phyloP scores from a whole-genome alignment of 2,888 invertebrate genomes.

The Syritta pipiens region DNA sequence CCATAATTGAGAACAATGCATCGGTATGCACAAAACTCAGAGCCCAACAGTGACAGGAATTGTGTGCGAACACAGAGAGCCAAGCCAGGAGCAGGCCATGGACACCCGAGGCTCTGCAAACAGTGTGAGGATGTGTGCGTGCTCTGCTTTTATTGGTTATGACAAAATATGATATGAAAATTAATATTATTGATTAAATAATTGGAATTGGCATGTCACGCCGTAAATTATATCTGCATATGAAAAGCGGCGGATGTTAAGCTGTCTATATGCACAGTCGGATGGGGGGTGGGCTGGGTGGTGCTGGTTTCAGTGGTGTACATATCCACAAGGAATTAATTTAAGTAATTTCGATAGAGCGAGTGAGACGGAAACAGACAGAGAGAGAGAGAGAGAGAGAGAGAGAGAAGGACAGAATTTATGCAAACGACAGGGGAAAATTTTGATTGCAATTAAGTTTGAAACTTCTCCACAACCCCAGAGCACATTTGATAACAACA shows the following conservation, averaged over 20 bases:
- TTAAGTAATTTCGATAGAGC: slow-evolving; percentile 27
- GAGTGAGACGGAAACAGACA: too few species aligned
- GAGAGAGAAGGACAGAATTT: too few species aligned
- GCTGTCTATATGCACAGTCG: slow-evolving; percentile 6
- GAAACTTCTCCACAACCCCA: slow-evolving; percentile 27
- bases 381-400: too few species aligned
- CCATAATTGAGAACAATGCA: slow-evolving; percentile 69
- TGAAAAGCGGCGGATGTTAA: slow-evolving; percentile 66
- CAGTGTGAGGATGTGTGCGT: slow-evolving; percentile 51
- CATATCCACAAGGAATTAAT: too few species aligned
- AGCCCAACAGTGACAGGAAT: slow-evolving; percentile 32
- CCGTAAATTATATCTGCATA: slow-evolving; percentile 73
- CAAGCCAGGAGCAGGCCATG: too few species aligned
- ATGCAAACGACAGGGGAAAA: slow-evolving; percentile 47
- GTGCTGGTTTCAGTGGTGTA: too few species aligned
- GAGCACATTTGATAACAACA: slow-evolving; percentile 29
- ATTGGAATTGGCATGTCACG: slow-evolving; percentile 78
- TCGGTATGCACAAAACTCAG: slow-evolving; percentile 61
- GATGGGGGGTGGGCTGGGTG: neutral
- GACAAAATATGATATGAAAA: slow-evolving; percentile 80
- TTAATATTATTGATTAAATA: slow-evolving; percentile 80
- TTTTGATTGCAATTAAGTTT: slow-evolving; percentile 62
- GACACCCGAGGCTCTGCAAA: slow-evolving; percentile 6
- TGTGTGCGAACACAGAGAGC: too few species aligned
- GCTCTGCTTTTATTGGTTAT: slow-evolving; percentile 78